These are phyloP conservation scores for Albula glossodonta DNA, from an alignment of 2,113 vertebrate genomes.

Conservation along the genomic window DNA sequence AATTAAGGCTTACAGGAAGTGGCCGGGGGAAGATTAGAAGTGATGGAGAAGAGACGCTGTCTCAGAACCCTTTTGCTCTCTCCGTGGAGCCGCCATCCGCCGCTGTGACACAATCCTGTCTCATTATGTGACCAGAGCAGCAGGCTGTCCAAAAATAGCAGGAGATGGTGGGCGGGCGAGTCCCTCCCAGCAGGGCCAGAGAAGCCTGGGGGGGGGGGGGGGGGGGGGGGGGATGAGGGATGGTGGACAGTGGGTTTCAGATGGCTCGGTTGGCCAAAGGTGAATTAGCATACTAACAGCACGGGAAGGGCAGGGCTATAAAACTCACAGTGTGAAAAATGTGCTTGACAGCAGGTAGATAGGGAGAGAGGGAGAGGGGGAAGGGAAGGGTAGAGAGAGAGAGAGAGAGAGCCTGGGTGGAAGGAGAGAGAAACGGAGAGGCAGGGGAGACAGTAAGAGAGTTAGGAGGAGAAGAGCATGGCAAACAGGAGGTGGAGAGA, in stretches of 20 bases:
- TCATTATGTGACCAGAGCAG: background rate
- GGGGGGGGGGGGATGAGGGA: no score
- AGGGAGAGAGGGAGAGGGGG: background rate
- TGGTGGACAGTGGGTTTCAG: no score
- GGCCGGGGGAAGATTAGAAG: background rate
- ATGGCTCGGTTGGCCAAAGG: background rate
- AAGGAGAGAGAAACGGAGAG: background rate
- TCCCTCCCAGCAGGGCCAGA: background rate
- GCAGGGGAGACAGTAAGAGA: background rate
- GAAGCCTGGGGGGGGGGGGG: no score
- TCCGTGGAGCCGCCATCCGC: background rate
- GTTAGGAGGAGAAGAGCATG: no score
- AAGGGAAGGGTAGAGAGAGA: background rate
- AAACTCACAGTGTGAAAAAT: background rate
- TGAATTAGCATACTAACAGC: background rate
- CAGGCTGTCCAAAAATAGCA: constrained; percentile 17
- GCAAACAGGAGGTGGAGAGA: no score
- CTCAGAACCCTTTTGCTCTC: background rate
- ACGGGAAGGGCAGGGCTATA: background rate
- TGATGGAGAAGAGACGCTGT: background rate
- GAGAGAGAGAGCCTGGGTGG: background rate
- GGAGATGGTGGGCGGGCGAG: background rate
- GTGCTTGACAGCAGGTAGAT: background rate
- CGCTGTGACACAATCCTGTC: background rate
- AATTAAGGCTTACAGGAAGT: background rate